These are phyloP conservation scores for Centroberyx gerrardi DNA, from an alignment of 2,797 vertebrate genomes.

Conservation along the genomic window DNA sequence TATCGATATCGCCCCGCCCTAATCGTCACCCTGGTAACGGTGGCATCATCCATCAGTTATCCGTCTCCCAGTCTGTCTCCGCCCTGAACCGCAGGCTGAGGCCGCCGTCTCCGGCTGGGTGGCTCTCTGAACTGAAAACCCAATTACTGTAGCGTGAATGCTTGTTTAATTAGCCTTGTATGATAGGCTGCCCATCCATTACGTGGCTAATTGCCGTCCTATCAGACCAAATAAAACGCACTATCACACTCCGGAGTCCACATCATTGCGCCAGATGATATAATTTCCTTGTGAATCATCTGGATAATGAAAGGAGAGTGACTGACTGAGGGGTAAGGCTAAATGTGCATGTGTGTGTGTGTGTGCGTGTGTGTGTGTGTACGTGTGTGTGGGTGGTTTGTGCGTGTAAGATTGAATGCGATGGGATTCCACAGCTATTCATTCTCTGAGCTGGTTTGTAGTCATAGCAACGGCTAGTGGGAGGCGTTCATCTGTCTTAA, in stretches of 20 bases:
- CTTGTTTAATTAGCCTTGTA: conserved; percentile 82
- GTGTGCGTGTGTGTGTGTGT: neutral
- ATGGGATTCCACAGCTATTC: conserved; percentile 42
- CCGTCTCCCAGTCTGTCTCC: conserved; percentile 1
- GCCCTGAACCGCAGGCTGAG: conserved; percentile 34
- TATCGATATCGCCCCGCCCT: no score
- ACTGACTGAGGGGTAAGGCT: conserved; percentile 16
- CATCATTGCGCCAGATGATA: conserved; percentile 77
- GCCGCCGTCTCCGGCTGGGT: conserved; percentile 36
- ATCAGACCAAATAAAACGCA: conserved; percentile 83
- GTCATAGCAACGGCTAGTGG: conserved; percentile 63
- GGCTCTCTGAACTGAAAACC: conserved; percentile 68
- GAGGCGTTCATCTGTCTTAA: conserved; percentile 68
- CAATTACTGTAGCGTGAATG: conserved; percentile 76
- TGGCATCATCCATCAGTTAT: neutral
- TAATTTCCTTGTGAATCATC: conserved; percentile 79
- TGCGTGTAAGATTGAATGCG: conserved; percentile 15
- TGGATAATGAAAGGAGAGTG: conserved; percentile 65
- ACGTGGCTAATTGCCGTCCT: conserved; percentile 83
- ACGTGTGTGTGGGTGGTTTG: conserved; percentile 6
- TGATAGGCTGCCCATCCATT: conserved; percentile 84
- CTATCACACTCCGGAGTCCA: conserved; percentile 75
- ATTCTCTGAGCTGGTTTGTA: conserved; percentile 61
- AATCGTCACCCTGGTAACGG: no score
- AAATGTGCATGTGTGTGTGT: conserved; percentile 8